These are phyloP conservation scores for Bucorvus abyssinicus DNA, from an alignment of 2,797 vertebrate genomes.

Conservation along the genomic window DNA sequence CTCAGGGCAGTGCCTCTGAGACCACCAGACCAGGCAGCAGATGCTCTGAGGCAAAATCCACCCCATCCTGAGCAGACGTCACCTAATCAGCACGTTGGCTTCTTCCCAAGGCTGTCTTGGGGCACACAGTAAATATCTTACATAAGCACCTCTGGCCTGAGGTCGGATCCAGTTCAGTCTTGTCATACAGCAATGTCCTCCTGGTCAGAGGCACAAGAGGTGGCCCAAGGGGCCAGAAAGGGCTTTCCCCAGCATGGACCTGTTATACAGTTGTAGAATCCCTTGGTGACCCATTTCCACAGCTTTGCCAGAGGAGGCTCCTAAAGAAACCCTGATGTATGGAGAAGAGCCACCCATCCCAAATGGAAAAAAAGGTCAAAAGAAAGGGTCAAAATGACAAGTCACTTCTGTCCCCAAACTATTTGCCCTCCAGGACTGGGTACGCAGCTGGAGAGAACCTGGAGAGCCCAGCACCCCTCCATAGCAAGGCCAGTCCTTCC, in stretches of 20 bases:
- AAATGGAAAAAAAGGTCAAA: not conserved
- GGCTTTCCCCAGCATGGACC: fast-evolving
- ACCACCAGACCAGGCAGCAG: conserved; percentile 43
- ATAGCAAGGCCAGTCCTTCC: not conserved
- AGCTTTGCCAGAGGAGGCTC: not conserved
- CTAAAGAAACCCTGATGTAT: not conserved
- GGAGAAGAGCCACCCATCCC: not conserved
- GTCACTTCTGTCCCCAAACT: not conserved
- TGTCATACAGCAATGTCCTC: not conserved
- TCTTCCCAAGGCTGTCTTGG: conserved; percentile 31
- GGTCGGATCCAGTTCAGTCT: not conserved
- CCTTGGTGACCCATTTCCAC: not conserved
- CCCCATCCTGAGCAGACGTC: conserved; percentile 26
- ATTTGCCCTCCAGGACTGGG: not conserved
- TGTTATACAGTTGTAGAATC: fast-evolving
- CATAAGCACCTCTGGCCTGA: conserved; percentile 33
- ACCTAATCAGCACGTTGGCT: conserved; percentile 54
- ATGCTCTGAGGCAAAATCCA: conserved; percentile 60
- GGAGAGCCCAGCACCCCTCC: not conserved
- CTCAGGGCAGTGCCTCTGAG: not conserved
- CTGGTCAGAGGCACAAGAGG: not conserved
- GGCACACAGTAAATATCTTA: conserved; percentile 62
- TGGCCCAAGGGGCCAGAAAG: not conserved
- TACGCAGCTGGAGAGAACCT: not conserved
- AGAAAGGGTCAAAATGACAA: not conserved